Conservation (phyloP, 2,888 invertebrate genomes). For the Acanthosepion esculentum region DNA sequence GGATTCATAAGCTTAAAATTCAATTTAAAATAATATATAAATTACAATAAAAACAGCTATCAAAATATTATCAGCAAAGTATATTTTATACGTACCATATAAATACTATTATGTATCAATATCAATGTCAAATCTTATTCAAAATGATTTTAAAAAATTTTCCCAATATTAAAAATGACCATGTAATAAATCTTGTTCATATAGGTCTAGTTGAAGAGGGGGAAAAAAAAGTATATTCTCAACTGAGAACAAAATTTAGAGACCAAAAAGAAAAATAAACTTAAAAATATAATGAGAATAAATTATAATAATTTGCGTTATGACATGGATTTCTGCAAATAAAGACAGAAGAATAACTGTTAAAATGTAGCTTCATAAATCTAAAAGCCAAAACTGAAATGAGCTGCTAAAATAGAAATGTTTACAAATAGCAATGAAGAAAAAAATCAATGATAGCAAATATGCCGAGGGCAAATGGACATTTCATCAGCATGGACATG, state of each 20-base stretch:
- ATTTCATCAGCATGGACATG: background rate
- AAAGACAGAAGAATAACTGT: background rate
- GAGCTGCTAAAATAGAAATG: background rate
- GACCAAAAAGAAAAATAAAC: no score
- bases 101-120: background rate
- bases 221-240: background rate
- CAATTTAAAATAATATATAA: no score
- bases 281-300: no score
- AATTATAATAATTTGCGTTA: no score
- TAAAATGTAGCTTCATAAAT: background rate
- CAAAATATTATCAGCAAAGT: background rate
- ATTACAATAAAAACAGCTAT: no score
- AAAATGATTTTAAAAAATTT: background rate
- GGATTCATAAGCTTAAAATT: background rate
- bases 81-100: background rate
- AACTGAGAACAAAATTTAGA: background rate
- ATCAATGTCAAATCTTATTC: background rate
- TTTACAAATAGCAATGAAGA: background rate
- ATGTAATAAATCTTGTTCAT: background rate
- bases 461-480: background rate
- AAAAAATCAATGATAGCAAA: conserved; percentile 12
- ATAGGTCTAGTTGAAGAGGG: background rate
- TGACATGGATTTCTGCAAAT: background rate
- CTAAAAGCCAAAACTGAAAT: background rate
- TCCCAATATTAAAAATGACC: background rate